These are phyloP conservation scores for Puffinus mauretanicus DNA, from an alignment of 2,113 vertebrate genomes.

Conservation along the genomic window DNA sequence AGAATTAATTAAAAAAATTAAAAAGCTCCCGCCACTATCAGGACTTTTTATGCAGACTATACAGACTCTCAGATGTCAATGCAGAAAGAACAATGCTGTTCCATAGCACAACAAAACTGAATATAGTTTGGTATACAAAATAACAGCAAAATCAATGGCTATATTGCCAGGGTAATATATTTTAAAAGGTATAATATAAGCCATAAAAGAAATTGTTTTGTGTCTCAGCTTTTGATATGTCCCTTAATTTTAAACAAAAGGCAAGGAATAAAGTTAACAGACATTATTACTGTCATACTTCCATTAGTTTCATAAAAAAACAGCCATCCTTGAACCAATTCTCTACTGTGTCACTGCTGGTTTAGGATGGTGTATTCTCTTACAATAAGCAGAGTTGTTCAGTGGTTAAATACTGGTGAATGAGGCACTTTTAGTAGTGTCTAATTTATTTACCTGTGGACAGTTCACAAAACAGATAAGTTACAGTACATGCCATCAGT, in stretches of 20 bases:
- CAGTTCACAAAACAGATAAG: neutral
- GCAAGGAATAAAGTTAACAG: neutral
- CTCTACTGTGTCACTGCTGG: neutral
- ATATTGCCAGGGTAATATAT: neutral
- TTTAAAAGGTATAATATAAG: neutral
- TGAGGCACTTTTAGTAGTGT: neutral
- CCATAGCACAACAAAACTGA: neutral
- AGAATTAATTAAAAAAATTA: neutral
- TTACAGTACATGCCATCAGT: neutral
- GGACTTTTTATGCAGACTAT: neutral
- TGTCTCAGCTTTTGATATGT: neutral
- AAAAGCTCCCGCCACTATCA: neutral
- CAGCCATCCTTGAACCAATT: neutral
- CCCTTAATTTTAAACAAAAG: neutral
- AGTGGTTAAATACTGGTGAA: neutral
- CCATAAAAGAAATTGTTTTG: neutral
- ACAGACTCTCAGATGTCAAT: neutral
- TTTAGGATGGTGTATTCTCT: neutral
- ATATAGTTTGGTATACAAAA: neutral
- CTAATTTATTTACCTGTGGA: neutral
- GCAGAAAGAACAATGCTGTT: neutral
- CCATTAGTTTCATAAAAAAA: neutral
- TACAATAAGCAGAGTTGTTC: neutral
- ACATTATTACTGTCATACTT: neutral
- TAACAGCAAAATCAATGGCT: neutral